Percentiles rank a stretch among this genome's conserved stretches.
Evolutionary conservation across 2,797 vertebrate species (phyloP).

Genomic region (Propithecus deckenii): DNA sequence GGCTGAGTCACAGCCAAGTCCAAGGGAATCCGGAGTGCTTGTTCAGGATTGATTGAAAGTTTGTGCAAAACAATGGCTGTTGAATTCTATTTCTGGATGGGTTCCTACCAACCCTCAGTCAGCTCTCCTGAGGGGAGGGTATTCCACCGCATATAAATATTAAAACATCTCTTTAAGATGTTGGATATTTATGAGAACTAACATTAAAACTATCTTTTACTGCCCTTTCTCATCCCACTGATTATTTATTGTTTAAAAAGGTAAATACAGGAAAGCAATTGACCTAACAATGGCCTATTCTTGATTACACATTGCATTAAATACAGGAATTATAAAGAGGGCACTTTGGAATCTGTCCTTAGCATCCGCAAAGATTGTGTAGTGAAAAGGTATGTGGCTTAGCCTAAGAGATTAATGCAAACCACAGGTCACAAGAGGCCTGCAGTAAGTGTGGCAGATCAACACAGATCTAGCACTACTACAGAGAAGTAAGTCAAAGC

Average conservation of each 20-base stretch:
- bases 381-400: conserved; percentile 71
- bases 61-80: neutral
- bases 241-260: conserved; percentile 79
- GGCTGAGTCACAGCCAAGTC: neutral
- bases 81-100: conserved; percentile 22
- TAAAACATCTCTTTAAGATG: conserved; percentile 60
- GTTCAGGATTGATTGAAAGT: neutral
- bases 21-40: neutral
- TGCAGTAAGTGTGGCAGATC: neutral
- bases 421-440: conserved; percentile 63
- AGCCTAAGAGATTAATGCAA: conserved; percentile 60
- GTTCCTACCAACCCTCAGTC: conserved; percentile 21
- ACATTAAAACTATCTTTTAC: conserved; percentile 65
- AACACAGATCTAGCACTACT: neutral
- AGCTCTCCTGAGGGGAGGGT: conserved; percentile 2
- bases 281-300: conserved; percentile 66
- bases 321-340: conserved; percentile 58
- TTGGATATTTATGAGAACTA: conserved; percentile 66
- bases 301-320: conserved; percentile 73
- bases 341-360: conserved; percentile 56
- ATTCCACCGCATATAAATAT: conserved; percentile 50
- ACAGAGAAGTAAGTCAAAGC: neutral
- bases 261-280: conserved; percentile 69
- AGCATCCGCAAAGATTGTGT: conserved; percentile 44
- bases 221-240: conserved; percentile 54